phyloP scores from a whole-genome alignment of 2,797 vertebrate species.

The Gadopsis marmoratus region DNA sequence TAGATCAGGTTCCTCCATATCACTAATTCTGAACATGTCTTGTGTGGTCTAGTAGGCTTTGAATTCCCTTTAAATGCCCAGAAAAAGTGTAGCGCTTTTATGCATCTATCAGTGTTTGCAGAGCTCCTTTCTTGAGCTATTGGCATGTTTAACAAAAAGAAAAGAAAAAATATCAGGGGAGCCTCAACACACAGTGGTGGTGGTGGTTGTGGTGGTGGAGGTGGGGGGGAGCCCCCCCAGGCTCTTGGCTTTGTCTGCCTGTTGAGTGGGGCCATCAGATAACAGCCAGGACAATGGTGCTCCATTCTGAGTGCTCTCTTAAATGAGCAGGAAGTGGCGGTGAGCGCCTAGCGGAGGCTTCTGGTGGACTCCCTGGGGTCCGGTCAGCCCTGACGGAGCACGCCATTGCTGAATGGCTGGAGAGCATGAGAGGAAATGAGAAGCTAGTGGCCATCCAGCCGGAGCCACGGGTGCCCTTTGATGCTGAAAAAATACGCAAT shows the following conservation, averaged over 20 bases:
- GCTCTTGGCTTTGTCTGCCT: slow-evolving; percentile 85
- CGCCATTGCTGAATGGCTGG: slow-evolving; percentile 80
- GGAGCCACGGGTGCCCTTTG: slow-evolving; percentile 84
- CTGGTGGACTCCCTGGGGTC: slow-evolving; percentile 86
- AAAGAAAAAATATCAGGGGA: slow-evolving; percentile 37
- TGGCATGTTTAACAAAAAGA: slow-evolving; percentile 56
- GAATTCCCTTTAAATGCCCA: background rate
- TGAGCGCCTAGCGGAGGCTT: slow-evolving; percentile 79
- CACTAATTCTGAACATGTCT: background rate
- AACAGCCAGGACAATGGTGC: slow-evolving; percentile 88
- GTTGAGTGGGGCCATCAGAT: slow-evolving; percentile 87
- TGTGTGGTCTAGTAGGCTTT: slow-evolving; percentile 13
- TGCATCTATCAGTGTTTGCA: slow-evolving; percentile 48
- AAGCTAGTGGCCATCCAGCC: slow-evolving; percentile 85
- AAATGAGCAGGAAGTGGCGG: slow-evolving; percentile 88
- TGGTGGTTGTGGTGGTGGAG: slow-evolving; percentile 33
- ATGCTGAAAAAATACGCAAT: slow-evolving; percentile 67
- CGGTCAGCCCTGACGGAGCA: slow-evolving; percentile 84
- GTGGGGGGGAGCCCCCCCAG: slow-evolving; percentile 60
- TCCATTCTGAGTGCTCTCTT: slow-evolving; percentile 85
- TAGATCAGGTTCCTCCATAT: slow-evolving; percentile 21
- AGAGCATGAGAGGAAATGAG: slow-evolving; percentile 85
- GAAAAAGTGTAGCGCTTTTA: slow-evolving; percentile 8
- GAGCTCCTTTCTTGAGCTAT: slow-evolving; percentile 44
- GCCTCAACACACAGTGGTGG: slow-evolving; percentile 52